These are phyloP conservation scores for Chironomus tentans DNA, from an alignment of 2,888 invertebrate species.

Conservation along the genomic window DNA sequence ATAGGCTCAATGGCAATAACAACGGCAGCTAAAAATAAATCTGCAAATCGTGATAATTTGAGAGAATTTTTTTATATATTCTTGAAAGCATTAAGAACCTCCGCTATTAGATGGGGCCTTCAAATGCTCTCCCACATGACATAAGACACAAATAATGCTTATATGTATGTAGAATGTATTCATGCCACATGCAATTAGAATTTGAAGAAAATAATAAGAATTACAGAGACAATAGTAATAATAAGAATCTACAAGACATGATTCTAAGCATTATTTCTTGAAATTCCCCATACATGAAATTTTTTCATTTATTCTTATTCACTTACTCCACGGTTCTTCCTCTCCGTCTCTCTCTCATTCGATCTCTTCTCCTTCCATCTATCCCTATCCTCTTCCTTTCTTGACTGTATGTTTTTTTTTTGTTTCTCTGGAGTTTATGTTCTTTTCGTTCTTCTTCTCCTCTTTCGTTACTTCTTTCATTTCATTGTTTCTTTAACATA, in stretches of 20 bases:
- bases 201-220: background rate
- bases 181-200: background rate
- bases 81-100: background rate
- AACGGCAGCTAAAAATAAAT: background rate
- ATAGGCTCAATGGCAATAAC: too few relatives aligned
- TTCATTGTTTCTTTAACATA: conserved; percentile 26
- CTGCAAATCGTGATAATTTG: background rate
- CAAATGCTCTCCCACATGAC: background rate
- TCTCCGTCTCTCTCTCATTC: background rate
- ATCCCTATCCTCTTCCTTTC: background rate
- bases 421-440: background rate
- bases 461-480: background rate
- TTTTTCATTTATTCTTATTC: too few relatives aligned
- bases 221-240: background rate
- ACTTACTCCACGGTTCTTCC: too few relatives aligned
- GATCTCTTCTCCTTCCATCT: background rate
- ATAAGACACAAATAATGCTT: too few relatives aligned
- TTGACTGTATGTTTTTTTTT: background rate
- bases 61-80: background rate
- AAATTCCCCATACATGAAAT: background rate
- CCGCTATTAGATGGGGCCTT: background rate
- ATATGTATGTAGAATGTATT: too few relatives aligned
- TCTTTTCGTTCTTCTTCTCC: background rate
- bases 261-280: background rate
- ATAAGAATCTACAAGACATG: background rate